phyloP scores from a whole-genome alignment of 2,797 vertebrate species.

The Acanthornis magna region DNA sequence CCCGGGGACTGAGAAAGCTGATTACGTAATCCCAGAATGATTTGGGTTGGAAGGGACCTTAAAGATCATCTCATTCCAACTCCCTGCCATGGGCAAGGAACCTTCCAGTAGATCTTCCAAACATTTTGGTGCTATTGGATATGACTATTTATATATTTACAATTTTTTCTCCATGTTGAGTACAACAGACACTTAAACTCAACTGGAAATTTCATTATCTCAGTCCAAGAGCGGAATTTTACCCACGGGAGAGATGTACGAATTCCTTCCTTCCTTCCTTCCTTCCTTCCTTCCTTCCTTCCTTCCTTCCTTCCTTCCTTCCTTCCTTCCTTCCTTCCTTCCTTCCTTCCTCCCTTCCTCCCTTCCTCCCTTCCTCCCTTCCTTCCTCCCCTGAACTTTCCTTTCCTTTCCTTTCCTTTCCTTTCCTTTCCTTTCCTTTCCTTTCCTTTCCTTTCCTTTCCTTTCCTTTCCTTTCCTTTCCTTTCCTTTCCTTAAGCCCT shows the following conservation, averaged over 20 bases:
- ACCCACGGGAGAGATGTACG: neutral
- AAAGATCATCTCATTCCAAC: neutral
- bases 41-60: neutral
- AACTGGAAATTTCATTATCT: neutral
- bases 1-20: neutral
- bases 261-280: neutral
- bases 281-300: neutral
- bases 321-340: too few species aligned
- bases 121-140: neutral
- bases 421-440: neutral
- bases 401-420: neutral
- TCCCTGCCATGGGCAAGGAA: neutral
- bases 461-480: neutral
- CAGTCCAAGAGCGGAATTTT: neutral
- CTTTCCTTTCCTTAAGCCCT: neutral
- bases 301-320: neutral
- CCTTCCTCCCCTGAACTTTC: too few species aligned
- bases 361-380: neutral
- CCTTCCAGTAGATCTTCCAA: neutral
- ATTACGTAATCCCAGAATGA: neutral
- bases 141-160: neutral
- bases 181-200: neutral
- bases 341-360: too few species aligned
- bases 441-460: neutral
- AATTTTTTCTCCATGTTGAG: neutral